Evolutionary conservation across 2,113 vertebrate species (phyloP).

Genomic region (Damaliscus lunatus): DNA sequence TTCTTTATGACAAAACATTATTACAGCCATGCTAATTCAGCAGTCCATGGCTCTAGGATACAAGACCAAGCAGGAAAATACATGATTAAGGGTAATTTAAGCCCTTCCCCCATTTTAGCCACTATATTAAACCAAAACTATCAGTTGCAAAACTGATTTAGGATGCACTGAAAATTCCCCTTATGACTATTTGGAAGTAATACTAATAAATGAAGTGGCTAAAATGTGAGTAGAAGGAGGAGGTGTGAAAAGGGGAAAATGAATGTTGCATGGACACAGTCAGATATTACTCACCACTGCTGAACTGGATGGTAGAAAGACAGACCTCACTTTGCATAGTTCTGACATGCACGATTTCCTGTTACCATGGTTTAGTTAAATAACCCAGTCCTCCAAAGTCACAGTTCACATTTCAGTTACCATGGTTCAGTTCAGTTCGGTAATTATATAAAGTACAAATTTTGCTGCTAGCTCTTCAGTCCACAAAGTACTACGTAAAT

Average conservation of each 20-base stretch:
- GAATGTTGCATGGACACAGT: neutral
- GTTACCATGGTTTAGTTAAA: conserved; percentile 26
- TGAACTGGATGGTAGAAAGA: neutral
- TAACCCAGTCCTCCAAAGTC: neutral
- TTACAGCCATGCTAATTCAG: neutral
- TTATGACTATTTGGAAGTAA: neutral
- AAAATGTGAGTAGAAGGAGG: neutral
- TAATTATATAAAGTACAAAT: neutral
- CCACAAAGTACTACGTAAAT: neutral
- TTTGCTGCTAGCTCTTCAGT: neutral
- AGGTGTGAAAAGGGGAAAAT: neutral
- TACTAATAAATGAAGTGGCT: neutral
- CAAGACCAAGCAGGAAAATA: neutral
- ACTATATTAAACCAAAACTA: neutral
- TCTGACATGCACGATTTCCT: neutral
- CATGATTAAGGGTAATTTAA: neutral
- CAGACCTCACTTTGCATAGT: neutral
- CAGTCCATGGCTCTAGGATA: neutral
- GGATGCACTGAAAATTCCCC: neutral
- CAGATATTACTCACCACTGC: neutral
- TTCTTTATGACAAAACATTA: neutral
- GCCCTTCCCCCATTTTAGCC: neutral
- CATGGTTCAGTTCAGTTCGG: neutral
- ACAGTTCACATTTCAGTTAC: neutral
- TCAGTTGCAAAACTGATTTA: neutral